Base-by-base conservation (phyloP, 2,113 vertebrate species). In the Acanthochromis polyacanthus region DNA sequence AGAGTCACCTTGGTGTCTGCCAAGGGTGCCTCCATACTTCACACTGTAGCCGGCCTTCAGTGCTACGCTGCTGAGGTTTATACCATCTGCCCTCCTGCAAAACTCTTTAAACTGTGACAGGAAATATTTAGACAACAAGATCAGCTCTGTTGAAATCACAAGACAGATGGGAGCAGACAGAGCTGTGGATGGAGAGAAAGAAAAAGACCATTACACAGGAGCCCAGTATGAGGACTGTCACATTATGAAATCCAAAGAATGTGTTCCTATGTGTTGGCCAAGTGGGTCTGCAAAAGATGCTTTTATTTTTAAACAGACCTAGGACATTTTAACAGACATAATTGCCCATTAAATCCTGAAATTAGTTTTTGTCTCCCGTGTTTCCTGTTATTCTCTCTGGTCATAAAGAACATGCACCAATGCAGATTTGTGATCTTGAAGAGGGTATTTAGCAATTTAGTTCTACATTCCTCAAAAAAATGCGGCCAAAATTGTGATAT, bases 51-150 rank as follows among this genome's bases (percentile, higher is more conserved):
- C 64, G 83, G 23, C 51, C 52, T 50, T 16, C 25, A 23, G 69
- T 5, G 50, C 46, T 77, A 61, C 28, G 74, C 76, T 14, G 71
- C 66, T 87, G 78, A 87, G 68, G 85, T 91, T 91, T 81, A 81
- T 82, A 72, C 68, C 77, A 79, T 80, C 80, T 71, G 87, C 78
- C 65, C 52, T 88, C 74, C 93, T 93, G 90, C 63, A 86, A 87
- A 93, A 89, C 79, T 90, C 80, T 72, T 94, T 85, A 92, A 88
- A 82, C 77, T 81, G 73, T 87, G 84, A 88, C 86, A 91, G 84
- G 86, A 93, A 92, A 91, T 93, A 90, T 94, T 93, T 91, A 90
- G 87, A 92, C 83, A 94, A 85, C 86, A 84, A 83, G 78, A 84
- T 91, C 83, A 83, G 69, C 64, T 58, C 77, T 76, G 90, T 61